Base-by-base conservation (phyloP, 2,113 vertebrate genomes). In the Petrocephalus microphthalmus region DNA sequence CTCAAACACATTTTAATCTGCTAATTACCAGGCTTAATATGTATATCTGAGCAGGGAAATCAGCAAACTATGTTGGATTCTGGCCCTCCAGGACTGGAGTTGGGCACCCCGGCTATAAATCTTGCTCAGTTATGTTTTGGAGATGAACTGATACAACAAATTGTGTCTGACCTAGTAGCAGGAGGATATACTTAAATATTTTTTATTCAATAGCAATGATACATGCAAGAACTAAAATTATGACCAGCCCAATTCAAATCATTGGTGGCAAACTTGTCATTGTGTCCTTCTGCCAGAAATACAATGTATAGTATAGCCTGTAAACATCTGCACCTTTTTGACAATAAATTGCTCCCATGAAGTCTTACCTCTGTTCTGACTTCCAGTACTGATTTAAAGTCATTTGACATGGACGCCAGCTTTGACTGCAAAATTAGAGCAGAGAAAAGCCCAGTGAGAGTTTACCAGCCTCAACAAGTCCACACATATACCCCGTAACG, bases 321-420 rank as follows among this genome's bases (percentile, higher is more conserved):
- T 22, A 60, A 33, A 78, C 71, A 53, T 25, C 51, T 84, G 22
- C 17, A 49, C 17, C 20, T 83, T 83, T 47, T 49, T 49, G 10
- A 83, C 7, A 67, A 67, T 7, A 83, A 49, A 22, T 10, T 13
- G 37, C 33, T 81, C 47, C n/a, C 83, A n/a, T 25, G 10, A 5
- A 2, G 45, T 74, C 94, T 95, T 89, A 98, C 97, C 96, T 98
- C 97, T 84, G 97, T 98, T 94, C 97, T 95, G 88, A 98, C 97
- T 95, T 98, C 97, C 87, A 98, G 92, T 86, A 98, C 97, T 0
- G 97, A 97, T 91, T 98, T 98, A 93, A 98, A 98, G 93, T 98
- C 97, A 82, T 98, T 98, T 87, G 97, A 98, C 96, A 98, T 98
- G 1, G 96, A 97, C 8, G 97, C 97, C 92, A 98, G 91, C 92